Evolutionary conservation across 2,797 vertebrate species (phyloP).

Genomic region (Alfaro cultratus): DNA sequence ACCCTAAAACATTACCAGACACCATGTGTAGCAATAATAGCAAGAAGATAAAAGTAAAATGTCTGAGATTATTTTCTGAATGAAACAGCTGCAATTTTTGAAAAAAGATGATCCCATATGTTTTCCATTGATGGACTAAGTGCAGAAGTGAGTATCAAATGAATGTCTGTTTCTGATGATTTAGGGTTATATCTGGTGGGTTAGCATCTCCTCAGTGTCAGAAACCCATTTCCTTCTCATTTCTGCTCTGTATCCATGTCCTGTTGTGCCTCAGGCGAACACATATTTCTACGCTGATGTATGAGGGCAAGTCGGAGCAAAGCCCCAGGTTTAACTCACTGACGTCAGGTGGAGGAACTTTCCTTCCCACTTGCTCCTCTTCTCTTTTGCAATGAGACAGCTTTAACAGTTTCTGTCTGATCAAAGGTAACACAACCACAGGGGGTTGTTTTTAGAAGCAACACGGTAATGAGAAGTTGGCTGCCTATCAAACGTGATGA

Average conservation of each 20-base stretch:
- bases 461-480: conserved; percentile 43
- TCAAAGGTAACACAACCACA: conserved; percentile 61
- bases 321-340: conserved; percentile 62
- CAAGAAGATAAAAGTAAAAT: background rate
- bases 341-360: conserved; percentile 61
- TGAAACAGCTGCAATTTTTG: background rate
- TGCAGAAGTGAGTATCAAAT: conserved; percentile 13
- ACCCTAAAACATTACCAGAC: background rate
- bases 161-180: conserved; percentile 38
- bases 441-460: conserved; percentile 18
- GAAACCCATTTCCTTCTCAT: conserved; percentile 65
- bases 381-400: conserved; percentile 18
- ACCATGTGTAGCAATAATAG: background rate
- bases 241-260: conserved; percentile 59
- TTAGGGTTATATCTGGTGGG: conserved; percentile 32
- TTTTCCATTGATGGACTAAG: background rate
- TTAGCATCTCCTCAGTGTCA: conserved; percentile 56
- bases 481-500: conserved; percentile 31
- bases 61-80: background rate
- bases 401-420: conserved; percentile 42
- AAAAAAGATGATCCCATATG: background rate
- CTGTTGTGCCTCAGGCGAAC: conserved; percentile 58
- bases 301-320: conserved; percentile 45
- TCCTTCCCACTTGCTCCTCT: conserved; percentile 40
- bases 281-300: conserved; percentile 64